phyloP scores from a whole-genome alignment of 2,113 vertebrate genomes.

The Poecilia latipinna region DNA sequence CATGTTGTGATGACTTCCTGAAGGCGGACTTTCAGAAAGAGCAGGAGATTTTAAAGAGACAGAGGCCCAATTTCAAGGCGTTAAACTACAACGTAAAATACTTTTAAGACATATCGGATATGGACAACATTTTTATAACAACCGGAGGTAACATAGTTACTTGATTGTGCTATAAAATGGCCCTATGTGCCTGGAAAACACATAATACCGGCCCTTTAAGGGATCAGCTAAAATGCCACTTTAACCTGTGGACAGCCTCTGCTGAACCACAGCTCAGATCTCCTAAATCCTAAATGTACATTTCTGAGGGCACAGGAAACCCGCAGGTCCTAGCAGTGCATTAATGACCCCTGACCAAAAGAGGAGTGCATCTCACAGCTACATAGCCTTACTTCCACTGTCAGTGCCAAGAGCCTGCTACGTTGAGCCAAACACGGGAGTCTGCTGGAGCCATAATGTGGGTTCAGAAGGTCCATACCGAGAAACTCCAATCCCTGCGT shows the following conservation, averaged over 20 bases:
- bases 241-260: conserved; percentile 57
- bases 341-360: conserved; percentile 59
- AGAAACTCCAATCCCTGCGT: conserved; percentile 15
- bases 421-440: conserved; percentile 57
- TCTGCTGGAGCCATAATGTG: neutral
- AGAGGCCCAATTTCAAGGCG: no score
- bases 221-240: neutral
- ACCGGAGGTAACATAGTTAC: no score
- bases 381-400: conserved; percentile 30
- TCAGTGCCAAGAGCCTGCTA: conserved; percentile 27
- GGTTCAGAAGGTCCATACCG: conserved; percentile 23
- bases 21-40: no score
- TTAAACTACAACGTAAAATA: no score
- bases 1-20: no score
- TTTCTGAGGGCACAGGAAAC: conserved; percentile 70
- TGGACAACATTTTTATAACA: no score
- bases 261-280: conserved; percentile 32
- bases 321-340: conserved; percentile 67
- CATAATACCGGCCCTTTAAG: no score
- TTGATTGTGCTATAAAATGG: no score
- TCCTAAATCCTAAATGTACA: conserved; percentile 64
- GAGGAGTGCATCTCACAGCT: conserved; percentile 34
- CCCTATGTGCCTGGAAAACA: no score
- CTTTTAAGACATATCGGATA: no score
- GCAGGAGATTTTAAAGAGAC: no score